Conservation (phyloP, 2,113 vertebrate genomes). For the Atractosteus spatula region DNA sequence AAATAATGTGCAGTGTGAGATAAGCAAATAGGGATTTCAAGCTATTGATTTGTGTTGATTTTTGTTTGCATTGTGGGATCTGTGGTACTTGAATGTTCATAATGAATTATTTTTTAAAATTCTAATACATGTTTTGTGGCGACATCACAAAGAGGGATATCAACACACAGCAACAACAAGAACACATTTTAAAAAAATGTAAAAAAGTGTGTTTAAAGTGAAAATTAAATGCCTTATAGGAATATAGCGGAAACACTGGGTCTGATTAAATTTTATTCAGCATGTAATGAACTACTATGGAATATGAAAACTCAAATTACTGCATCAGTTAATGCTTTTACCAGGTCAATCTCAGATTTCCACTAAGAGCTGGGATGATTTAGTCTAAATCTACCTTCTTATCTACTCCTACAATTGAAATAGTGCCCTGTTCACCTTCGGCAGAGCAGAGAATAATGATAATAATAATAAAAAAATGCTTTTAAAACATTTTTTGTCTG, state of each 20-base stretch:
- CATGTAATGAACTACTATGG: conserved; percentile 1
- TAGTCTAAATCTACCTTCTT: conserved; percentile 8
- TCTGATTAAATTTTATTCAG: conserved; percentile 4
- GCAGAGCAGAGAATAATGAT: background rate
- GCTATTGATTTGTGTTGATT: too few species aligned
- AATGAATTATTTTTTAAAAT: too few species aligned
- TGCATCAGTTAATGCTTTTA: conserved; percentile 24
- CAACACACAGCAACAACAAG: too few species aligned
- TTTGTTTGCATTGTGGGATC: too few species aligned
- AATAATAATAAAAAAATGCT: conserved; percentile 2
- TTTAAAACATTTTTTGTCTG: conserved; percentile 3
- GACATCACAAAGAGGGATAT: too few species aligned
- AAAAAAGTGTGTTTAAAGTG: too few species aligned
- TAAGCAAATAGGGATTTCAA: too few species aligned
- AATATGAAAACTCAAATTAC: conserved; percentile 26
- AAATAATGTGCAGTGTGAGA: too few species aligned
- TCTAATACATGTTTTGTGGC: too few species aligned
- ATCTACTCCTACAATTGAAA: conserved; percentile 8
- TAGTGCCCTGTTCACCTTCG: background rate
- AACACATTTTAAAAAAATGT: too few species aligned
- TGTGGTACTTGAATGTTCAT: too few species aligned
- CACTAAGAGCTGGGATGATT: conserved; percentile 26
- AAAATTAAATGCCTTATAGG: background rate
- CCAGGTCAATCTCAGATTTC: conserved; percentile 35
- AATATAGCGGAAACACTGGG: background rate